These are phyloP conservation scores for Xiphydria camelus DNA, from an alignment of 2,888 invertebrate species.

Conservation along the genomic window DNA sequence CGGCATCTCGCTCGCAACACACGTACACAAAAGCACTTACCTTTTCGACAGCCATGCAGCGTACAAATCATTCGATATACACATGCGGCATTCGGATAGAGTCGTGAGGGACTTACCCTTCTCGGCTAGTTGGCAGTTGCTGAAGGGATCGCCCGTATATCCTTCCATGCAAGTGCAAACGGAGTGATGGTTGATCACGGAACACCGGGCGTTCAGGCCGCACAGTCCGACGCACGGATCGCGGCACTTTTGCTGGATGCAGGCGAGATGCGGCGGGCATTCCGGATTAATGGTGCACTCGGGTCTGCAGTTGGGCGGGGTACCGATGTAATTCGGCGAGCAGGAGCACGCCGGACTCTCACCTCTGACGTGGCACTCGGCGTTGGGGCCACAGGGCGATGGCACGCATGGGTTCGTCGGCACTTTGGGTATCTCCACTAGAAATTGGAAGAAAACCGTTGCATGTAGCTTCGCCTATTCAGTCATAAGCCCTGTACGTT, in stretches of 20 bases:
- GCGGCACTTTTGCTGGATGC: constrained; percentile 65
- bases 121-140: constrained; percentile 48
- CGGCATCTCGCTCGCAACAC: no score
- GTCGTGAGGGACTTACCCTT: constrained; percentile 41
- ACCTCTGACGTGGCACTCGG: constrained; percentile 62
- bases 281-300: constrained; percentile 66
- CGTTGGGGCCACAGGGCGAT: constrained; percentile 63
- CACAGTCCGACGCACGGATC: constrained; percentile 66
- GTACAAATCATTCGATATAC: no score
- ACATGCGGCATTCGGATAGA: constrained; percentile 6
- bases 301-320: constrained; percentile 63
- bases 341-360: constrained; percentile 65
- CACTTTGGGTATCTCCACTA: constrained; percentile 29
- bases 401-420: constrained; percentile 61
- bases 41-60: no score
- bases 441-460: constrained; percentile 10
- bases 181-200: constrained; percentile 65
- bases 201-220: constrained; percentile 62
- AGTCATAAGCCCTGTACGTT: no score
- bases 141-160: constrained; percentile 64
- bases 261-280: constrained; percentile 62
- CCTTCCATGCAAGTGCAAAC: constrained; percentile 62
- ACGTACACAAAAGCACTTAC: no score
- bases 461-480: background rate
- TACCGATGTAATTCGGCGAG: constrained; percentile 62